Percentiles rank a stretch among this genome's conserved stretches.
phyloP scores from a whole-genome alignment of 2,113 vertebrate species.

The Dolichotis patagonum region DNA sequence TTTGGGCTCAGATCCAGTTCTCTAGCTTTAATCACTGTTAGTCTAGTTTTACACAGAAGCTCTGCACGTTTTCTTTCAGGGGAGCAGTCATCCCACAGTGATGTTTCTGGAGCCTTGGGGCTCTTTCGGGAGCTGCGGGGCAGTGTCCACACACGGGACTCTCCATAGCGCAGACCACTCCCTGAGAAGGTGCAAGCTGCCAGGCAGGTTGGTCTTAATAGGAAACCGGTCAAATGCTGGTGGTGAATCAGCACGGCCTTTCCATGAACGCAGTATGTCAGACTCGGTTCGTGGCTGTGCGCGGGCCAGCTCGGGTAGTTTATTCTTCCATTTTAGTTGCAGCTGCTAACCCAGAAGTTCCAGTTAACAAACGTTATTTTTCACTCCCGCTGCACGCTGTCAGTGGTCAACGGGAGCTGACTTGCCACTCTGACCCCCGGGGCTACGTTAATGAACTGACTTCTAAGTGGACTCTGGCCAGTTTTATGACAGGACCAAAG shows the following conservation, averaged over 20 bases:
- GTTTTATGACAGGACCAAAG: background rate
- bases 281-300: background rate
- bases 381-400: background rate
- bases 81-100: background rate
- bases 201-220: background rate
- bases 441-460: background rate
- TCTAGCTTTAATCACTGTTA: background rate
- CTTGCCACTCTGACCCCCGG: background rate
- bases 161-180: background rate
- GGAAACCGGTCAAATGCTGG: background rate
- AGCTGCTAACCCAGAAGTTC: background rate
- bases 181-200: background rate
- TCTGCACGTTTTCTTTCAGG: background rate
- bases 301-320: background rate
- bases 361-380: background rate
- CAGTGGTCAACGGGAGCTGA: background rate
- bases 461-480: background rate
- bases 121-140: background rate
- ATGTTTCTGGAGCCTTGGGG: background rate
- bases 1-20: background rate
- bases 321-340: background rate
- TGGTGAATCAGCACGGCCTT: background rate
- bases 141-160: background rate
- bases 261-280: background rate
- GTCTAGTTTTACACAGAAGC: background rate